Conservation (phyloP, 2,113 vertebrate genomes). For the Cavia aperea region DNA sequence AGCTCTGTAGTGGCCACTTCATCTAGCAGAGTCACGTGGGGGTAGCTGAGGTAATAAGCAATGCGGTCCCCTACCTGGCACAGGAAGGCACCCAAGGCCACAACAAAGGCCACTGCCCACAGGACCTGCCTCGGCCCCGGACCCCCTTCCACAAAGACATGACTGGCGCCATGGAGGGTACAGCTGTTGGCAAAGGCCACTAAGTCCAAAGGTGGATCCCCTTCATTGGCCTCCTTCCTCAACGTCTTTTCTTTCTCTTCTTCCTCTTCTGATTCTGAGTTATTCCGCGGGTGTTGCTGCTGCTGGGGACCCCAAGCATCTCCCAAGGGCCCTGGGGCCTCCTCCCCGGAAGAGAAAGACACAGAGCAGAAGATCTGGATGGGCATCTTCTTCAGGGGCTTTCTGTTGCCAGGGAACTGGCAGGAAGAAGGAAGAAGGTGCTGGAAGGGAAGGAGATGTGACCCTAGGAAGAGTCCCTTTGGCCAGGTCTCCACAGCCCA, state of each 20-base stretch:
- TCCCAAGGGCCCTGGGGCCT: conserved; percentile 64
- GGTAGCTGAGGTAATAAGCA: conserved; percentile 86
- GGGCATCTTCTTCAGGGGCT: conserved; percentile 79
- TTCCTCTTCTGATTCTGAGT: conserved; percentile 69
- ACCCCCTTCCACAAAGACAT: conserved; percentile 86
- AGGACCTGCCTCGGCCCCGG: conserved; percentile 83
- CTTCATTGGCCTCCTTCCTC: conserved; percentile 26
- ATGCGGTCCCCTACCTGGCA: conserved; percentile 89
- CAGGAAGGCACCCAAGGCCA: conserved; percentile 87
- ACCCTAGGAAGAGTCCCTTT: not conserved
- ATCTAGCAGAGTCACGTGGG: conserved; percentile 87
- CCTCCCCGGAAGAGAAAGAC: conserved; percentile 88
- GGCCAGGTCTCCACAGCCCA: not conserved
- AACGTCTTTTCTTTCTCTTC: conserved; percentile 71
- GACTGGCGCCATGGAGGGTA: conserved; percentile 90
- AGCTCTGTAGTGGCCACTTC: conserved; percentile 82
- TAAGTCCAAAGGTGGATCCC: conserved; percentile 68
- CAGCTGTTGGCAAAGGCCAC: conserved; percentile 86
- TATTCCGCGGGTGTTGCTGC: not conserved
- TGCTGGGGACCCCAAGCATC: conserved; percentile 58
- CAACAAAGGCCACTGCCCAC: conserved; percentile 86
- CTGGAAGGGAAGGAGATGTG: not conserved
- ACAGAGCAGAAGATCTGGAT: conserved; percentile 95
- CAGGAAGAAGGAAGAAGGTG: conserved; percentile 12
- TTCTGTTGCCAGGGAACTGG: not conserved